A percentile compares a stretch with the other conserved stretches of the same genome.
Evolutionary conservation across 2,888 invertebrate genomes (phyloP).

Genomic region (Lithodes maja): DNA sequence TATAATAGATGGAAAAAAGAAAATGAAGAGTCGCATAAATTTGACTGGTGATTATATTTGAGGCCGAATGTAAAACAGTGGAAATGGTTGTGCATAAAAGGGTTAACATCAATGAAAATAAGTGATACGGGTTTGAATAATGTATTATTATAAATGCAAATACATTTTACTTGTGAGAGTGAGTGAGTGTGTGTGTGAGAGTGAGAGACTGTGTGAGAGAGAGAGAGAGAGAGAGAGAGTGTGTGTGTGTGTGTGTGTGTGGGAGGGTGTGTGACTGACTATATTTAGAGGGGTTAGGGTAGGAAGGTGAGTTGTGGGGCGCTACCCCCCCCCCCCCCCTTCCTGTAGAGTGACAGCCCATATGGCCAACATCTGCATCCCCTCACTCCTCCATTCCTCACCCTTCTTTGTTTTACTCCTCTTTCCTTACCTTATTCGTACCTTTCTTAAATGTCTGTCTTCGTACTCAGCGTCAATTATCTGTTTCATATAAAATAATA

Average conservation of each 20-base stretch:
- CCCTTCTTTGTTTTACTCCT: not conserved
- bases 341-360: constrained; percentile 8
- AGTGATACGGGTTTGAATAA: too few relatives aligned
- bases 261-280: not conserved
- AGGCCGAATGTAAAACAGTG: too few relatives aligned
- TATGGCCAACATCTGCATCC: constrained; percentile 20
- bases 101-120: too few relatives aligned
- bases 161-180: not conserved
- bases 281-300: not conserved
- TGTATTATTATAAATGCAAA: too few relatives aligned
- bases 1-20: too few relatives aligned
- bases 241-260: not conserved
- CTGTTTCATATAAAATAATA: not conserved
- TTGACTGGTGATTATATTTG: too few relatives aligned
- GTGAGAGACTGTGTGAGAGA: not conserved
- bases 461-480: not conserved
- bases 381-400: not conserved
- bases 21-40: too few relatives aligned
- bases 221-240: not conserved
- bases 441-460: not conserved
- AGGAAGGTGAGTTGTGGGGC: not conserved
- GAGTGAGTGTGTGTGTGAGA: not conserved
- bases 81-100: too few relatives aligned
- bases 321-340: constrained; percentile 6
- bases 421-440: not conserved